Base-by-base conservation (phyloP, 1,140 invertebrate species). In the Drosophila jambulina region DNA sequence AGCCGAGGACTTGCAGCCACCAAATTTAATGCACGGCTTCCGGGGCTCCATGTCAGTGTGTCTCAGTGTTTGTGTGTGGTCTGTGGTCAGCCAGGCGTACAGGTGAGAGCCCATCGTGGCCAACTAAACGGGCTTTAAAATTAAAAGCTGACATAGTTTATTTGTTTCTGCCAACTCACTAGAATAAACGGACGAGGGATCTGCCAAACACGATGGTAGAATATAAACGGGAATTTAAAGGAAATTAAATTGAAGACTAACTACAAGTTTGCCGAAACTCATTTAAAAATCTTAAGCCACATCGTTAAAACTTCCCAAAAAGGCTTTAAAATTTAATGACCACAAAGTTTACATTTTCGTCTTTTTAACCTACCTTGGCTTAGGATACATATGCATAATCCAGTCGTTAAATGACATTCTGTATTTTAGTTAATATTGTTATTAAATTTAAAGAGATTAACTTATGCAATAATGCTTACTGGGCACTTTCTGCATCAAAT, bases 1-100 rank as follows among this genome's bases (percentile, higher is more conserved):
- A 71, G 53, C 67, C 25, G n/a, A 72, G 77, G 65, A 75, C 61
- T 83, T 84, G 58, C 58, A 43, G 63, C 58, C 38, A 61, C 75
- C 48, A 67, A 75, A 80, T 76, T 83, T 61, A 83, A 83, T 75
- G 68, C 71, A 75, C 45, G 27, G 29, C 70, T 15, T 23, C 46
- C 12, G 10, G 49, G 42, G 34, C 10, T 7, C 12, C 10, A 5
- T 21, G 42, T 45, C 42, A 21, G 40, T 38, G 45, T 49, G 38
- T 53, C 34, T 27, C 23, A 29, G 40, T 38, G 13, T 48, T 58
- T 25, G 61, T 56, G 57, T 54, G 46, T 25, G 38, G 40, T 56
- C 38, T 54, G 74, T 68, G 75, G 75, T 49, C 74, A 77, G 62
- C 42, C 75, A 77, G 48, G 54, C 48, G 63, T 46, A 62, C 57